A percentile compares a stretch with the other conserved stretches of the same genome.
Conservation (phyloP, 2,888 invertebrate genomes). For the Subacronicta megacephala region DNA sequence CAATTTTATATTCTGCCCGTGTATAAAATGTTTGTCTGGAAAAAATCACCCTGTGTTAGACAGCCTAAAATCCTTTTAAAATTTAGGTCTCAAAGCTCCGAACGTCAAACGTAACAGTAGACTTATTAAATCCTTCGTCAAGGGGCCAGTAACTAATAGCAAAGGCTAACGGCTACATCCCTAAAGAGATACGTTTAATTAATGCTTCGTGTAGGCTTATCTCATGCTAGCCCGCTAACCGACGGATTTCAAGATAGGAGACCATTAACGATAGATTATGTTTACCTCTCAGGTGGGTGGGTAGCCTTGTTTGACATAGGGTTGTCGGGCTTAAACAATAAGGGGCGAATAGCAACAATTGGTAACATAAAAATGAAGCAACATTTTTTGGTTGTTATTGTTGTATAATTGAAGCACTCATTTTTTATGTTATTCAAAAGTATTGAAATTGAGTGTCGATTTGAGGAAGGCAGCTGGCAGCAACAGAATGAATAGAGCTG, state of each 20-base stretch:
- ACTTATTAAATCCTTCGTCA: neutral
- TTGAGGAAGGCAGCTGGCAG: too few relatives aligned
- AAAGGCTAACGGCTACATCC: conserved; percentile 63
- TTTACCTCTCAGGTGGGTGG: conserved; percentile 30
- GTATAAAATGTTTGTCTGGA: too few relatives aligned
- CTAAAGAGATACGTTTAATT: conserved; percentile 62
- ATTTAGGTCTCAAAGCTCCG: neutral
- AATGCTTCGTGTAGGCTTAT: conserved; percentile 62
- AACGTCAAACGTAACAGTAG: neutral
- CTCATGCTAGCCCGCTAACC: conserved; percentile 59
- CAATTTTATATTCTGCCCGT: too few relatives aligned
- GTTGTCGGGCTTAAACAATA: neutral
- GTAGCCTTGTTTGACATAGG: neutral
- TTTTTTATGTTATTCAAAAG: too few relatives aligned
- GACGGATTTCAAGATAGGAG: conserved; percentile 55
- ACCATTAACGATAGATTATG: conserved; percentile 58
- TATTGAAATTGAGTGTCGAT: too few relatives aligned
- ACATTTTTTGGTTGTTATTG: too few relatives aligned
- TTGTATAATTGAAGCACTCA: too few relatives aligned
- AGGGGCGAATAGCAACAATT: neutral
- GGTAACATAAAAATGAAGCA: too few relatives aligned
- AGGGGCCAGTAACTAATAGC: conserved; percentile 51
- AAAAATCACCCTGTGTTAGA: neutral
- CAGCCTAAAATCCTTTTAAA: neutral
- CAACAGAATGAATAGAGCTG: too few relatives aligned